A percentile compares a stretch with the other conserved stretches of the same genome.
Evolutionary conservation across 2,797 vertebrate species (phyloP).

Genomic region (Heteromormyrus szaboi): DNA sequence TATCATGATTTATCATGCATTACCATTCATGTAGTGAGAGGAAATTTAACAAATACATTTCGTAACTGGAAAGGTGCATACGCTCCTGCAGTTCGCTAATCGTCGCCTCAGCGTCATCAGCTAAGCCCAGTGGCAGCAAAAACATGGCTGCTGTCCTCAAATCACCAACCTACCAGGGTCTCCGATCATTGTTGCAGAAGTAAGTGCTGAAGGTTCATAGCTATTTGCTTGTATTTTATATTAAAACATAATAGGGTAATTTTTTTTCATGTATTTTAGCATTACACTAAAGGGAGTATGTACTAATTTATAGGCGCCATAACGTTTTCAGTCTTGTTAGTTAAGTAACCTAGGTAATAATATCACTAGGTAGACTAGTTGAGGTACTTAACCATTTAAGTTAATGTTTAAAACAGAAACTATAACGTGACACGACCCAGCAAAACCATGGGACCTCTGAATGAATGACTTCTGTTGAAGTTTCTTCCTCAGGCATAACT

Average conservation of each 20-base stretch:
- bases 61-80: neutral
- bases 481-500: neutral
- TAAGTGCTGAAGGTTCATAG: conserved; percentile 44
- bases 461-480: neutral
- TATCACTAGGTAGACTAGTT: neutral
- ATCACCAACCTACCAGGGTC: conserved; percentile 46
- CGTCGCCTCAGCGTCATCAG: neutral
- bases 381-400: neutral
- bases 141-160: conserved; percentile 62
- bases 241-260: neutral
- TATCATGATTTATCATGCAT: neutral
- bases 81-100: neutral
- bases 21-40: neutral
- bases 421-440: neutral
- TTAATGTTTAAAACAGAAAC: neutral
- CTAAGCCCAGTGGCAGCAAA: neutral
- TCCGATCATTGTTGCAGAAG: conserved; percentile 52
- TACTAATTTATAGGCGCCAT: neutral
- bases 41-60: neutral
- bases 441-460: neutral
- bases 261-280: neutral
- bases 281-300: neutral
- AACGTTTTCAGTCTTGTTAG: neutral
- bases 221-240: neutral
- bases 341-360: neutral